Evolutionary conservation across 2,888 invertebrate genomes (phyloP).

Genomic region (Cylloceria caligata): DNA sequence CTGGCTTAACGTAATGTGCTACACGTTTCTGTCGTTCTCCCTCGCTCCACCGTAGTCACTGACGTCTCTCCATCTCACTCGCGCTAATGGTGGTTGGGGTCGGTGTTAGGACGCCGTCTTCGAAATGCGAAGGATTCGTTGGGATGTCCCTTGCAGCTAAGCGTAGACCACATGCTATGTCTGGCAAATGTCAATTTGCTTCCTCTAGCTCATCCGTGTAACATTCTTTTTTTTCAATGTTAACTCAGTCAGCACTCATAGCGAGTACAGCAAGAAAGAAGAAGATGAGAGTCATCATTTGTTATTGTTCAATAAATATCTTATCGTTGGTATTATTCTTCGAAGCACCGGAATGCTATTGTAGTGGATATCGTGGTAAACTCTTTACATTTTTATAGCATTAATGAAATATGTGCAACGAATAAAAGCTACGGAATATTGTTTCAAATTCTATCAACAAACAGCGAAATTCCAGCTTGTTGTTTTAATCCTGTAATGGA

Average conservation of each 20-base stretch:
- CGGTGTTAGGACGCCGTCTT: too few species aligned
- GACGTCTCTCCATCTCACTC: too few species aligned
- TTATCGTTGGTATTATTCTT: background rate
- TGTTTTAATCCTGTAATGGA: too few species aligned
- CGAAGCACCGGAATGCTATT: background rate
- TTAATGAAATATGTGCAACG: background rate
- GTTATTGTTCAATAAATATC: background rate
- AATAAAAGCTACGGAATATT: background rate
- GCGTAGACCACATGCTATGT: constrained; percentile 18
- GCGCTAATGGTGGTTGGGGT: too few species aligned
- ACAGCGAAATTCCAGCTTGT: too few species aligned
- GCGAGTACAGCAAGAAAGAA: background rate
- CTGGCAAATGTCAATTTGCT: constrained; percentile 50
- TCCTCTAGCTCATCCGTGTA: background rate
- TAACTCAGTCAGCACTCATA: background rate
- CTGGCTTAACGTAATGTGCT: too few species aligned
- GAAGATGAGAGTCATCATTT: background rate
- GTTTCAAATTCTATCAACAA: background rate
- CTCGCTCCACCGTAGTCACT: too few species aligned
- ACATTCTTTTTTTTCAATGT: constrained; percentile 16
- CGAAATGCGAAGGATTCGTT: background rate
- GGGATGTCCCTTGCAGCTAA: constrained; percentile 4
- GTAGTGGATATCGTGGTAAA: background rate
- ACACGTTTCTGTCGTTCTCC: too few species aligned
- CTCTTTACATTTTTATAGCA: background rate